A percentile compares a stretch with the other conserved stretches of the same genome.
Conservation (phyloP, 2,797 vertebrate species). For the Vireo griseus region DNA sequence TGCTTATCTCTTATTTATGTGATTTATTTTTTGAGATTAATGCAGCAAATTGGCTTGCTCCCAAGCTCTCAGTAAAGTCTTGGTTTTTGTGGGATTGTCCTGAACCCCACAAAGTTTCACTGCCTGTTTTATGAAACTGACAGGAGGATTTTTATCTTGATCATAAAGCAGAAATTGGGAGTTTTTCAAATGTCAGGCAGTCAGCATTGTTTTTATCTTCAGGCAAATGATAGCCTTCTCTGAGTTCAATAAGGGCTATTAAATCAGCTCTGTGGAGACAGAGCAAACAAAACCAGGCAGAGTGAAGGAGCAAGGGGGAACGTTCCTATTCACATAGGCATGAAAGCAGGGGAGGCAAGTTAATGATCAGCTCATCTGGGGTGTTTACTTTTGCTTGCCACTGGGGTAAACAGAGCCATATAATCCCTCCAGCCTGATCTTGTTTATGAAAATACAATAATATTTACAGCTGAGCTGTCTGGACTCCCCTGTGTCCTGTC, state of each 20-base stretch:
- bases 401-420: constrained; percentile 34
- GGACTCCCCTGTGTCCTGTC: neutral
- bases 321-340: constrained; percentile 3
- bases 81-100: neutral
- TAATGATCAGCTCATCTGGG: constrained; percentile 1
- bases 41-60: constrained; percentile 31
- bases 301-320: neutral
- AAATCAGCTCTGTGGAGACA: constrained; percentile 61
- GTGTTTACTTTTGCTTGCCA: constrained; percentile 59
- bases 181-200: constrained; percentile 43
- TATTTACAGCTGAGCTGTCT: neutral
- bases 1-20: constrained; percentile 46
- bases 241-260: constrained; percentile 64
- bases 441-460: constrained; percentile 25
- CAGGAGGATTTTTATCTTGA: constrained; percentile 43
- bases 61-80: neutral
- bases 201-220: constrained; percentile 57
- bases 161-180: constrained; percentile 36
- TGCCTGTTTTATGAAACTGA: constrained; percentile 38
- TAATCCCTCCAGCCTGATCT: neutral
- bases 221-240: constrained; percentile 49
- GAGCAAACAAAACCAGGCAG: constrained; percentile 58
- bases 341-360: neutral
- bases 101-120: neutral
- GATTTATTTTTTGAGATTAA: constrained; percentile 54